phyloP scores from a whole-genome alignment of 2,888 invertebrate genomes.

The Sipunculus nudus region DNA sequence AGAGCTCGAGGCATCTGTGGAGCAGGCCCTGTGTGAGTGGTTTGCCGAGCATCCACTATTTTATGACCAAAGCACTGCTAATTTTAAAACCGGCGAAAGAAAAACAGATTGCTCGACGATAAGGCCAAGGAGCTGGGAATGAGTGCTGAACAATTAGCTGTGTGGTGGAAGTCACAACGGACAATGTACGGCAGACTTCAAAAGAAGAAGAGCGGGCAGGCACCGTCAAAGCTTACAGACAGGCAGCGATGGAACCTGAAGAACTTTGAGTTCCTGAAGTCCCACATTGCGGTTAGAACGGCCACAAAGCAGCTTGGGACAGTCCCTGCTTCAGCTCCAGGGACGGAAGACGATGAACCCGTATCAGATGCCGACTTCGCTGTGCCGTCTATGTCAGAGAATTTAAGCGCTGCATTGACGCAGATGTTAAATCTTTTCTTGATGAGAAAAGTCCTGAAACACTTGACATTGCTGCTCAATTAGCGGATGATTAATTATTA shows the following conservation, averaged over 20 bases:
- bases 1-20: too few species aligned
- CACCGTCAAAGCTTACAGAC: background rate
- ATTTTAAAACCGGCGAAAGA: background rate
- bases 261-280: constrained; percentile 1
- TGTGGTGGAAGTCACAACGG: constrained; percentile 1
- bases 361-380: background rate
- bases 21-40: background rate
- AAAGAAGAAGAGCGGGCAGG: constrained; percentile 2
- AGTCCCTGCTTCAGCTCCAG: background rate
- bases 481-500: too few species aligned
- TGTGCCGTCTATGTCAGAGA: background rate
- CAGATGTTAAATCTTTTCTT: too few species aligned
- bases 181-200: background rate
- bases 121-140: background rate
- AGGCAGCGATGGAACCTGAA: background rate
- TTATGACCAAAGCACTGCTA: background rate
- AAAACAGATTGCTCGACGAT: background rate
- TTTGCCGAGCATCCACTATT: background rate
- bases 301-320: background rate
- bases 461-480: too few species aligned
- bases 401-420: too few species aligned
- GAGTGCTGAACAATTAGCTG: background rate
- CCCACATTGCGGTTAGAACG: background rate
- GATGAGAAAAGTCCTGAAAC: too few species aligned
- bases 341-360: background rate